Base-by-base conservation (phyloP, 2,113 vertebrate genomes). In the Poecile atricapillus region DNA sequence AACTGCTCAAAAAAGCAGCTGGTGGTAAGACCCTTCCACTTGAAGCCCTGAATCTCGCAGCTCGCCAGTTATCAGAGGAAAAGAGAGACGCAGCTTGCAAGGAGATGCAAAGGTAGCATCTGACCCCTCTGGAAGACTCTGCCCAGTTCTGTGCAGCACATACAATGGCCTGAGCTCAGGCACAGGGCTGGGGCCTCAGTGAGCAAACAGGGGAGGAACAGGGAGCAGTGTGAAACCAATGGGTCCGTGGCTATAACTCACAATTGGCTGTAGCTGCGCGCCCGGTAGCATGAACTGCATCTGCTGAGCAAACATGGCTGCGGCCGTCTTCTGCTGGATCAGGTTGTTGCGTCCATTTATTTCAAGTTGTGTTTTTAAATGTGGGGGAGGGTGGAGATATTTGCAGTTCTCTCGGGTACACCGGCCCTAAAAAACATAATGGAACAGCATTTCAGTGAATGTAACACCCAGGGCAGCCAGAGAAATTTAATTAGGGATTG, bases 331-430 rank as follows among this genome's bases (percentile, higher is more conserved):
- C 97, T 99, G 99, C 97, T 99, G 99, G 97, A 99, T 99, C 97
- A 99, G 98, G 98, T 99, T 99, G 98, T 99, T 99, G 79, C 99
- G 98, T 87, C 99, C 99, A 81, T 99, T 99, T 94, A 99, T 99
- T 97, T 99, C 99, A 90, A 99, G 98, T 95, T 99, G 99, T 18
- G 99, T 99, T 98, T 99, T 99, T 97, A 99, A 98, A 97, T 99
- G 99, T 3, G 99, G 99, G 44, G 99, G 99, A 76, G 99, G 99
- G 94, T 99, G 99, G 69, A 99, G 98, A 97, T 99, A 99, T 98
- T 99, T 99, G 97, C 99, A 99, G 98, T 99, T 99, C 91, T 99
- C 99, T 91, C 99, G 98, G 93, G 98, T 98, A 97, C 99, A 99
- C 65, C 99, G 99, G 68, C 99, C 99, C 99, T 99, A 84, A 83